Evolutionary conservation across 2,797 vertebrate species (phyloP), one percentile per base, ranked within the genome.

Genomic region (Myotis findleyi): DNA sequence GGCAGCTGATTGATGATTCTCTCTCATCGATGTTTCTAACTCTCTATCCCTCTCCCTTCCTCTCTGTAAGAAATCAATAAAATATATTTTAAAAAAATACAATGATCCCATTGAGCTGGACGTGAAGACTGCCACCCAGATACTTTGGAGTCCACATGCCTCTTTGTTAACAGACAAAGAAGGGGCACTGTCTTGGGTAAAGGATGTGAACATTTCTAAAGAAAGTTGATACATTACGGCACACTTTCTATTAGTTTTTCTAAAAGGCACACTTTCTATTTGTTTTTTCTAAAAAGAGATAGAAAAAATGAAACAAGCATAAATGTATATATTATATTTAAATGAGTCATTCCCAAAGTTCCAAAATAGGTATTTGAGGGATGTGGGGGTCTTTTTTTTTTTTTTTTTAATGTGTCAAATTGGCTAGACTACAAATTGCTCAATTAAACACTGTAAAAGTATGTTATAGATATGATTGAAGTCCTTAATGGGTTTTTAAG

Each of bases 171-270:
- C 30, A 89, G 62, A 12, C 12, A 47, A 75, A 93, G 33, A 41
- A 33, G 36, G 57, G 18, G 1, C 66, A 69, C 21, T 76, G 44
- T 85, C 53, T n/a, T 81, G n/a, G 10, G 21, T 30, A 73, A 81
- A 94, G 23, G 51, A 69, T 51, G 88, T 36, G 25, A 51, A 69
- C 33, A 82, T 62, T 77, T 53, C 55, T 83, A 83, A 93, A 86
- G 72, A 94, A 91, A 75, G 5, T 18, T 77, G 55, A 27, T 49
- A 73, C 17, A 20, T 33, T 76, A 16, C 23, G 64, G 11, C 11
- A 57, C 23, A 82, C 81, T 86, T 87, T 73, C 55, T 77, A 68
- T 44, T 30, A n/a, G 7, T 47, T 69, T n/a, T 95, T 84, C 25
- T 41, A 64, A 10, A 16, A 27, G 64, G 10, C 11, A 57, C 23